Base-by-base conservation (phyloP, 2,888 invertebrate genomes). In the Formica aserva region DNA sequence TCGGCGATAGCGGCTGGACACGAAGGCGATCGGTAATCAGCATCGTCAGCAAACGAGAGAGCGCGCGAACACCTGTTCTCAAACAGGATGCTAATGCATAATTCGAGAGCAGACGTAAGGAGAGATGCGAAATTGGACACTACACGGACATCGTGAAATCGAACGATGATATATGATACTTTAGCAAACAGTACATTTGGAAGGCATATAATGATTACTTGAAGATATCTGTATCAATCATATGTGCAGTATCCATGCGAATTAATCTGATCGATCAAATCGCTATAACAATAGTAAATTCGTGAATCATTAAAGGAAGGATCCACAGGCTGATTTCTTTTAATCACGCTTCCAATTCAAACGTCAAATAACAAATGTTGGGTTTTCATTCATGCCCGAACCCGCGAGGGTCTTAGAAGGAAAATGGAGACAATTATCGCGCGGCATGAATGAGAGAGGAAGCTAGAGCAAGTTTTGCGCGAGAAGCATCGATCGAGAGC, bases 31-130 rank as follows among this genome's bases (percentile, higher is more conserved):
- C 85, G 55, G 87, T 85, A 87, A 89, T 89, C 89, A 82, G 83
- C 88, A 13, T 78, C 72, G 91, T 90, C 90, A 91, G 90, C 90
- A 35, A 86, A 88, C 83, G 69, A 55, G 80, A 65, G 67, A 80
- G 84, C 85, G 80, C 48, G 87, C 55, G 88, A 87, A 90, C 90
- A 90, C 90, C 90, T 90, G 91, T 90, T 88, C 83, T 32, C 55
- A 4, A 84, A 41, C 41, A 45, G 76, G 78, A 45, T 83, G 69
- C 41, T 76, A 85, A 41, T 71, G 81, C 77, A 55, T 69, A 45
- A 15, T 74, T 71, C 82, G 13, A 75, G 13, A 72, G 76, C 67
- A 74, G 72, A 88, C 85, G 82, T 65, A 75, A 80, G 65, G 48
- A 82, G 82, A 82, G 74, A 74, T 48, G 52, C 55, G 71, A 81